Conservation (phyloP, 2,113 vertebrate genomes). For the Orientallactaga bullata region DNA sequence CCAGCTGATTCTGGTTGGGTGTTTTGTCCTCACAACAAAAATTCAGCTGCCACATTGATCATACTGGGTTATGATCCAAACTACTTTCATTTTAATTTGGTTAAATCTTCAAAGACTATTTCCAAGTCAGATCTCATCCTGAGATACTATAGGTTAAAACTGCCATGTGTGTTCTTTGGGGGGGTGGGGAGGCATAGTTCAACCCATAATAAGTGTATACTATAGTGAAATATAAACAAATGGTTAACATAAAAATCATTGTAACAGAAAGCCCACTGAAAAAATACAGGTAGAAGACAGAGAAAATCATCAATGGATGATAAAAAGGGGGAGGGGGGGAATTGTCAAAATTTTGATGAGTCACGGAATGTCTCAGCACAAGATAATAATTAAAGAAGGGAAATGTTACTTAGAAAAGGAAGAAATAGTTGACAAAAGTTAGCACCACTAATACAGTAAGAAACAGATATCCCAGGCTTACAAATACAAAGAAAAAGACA, state of each 20-base stretch:
- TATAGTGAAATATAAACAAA: background rate
- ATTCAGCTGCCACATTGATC: too few relatives aligned
- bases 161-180: background rate
- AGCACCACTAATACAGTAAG: background rate
- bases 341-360: background rate
- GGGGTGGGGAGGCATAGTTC: background rate
- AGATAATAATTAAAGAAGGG: background rate
- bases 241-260: conserved; percentile 22
- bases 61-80: too few relatives aligned
- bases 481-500: background rate
- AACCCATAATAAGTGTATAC: background rate
- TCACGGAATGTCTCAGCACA: background rate
- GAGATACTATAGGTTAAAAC: background rate
- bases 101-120: too few relatives aligned
- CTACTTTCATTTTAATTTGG: too few relatives aligned
- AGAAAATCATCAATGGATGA: conserved; percentile 3
- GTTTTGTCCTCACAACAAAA: too few relatives aligned
- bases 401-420: background rate
- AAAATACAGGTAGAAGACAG: background rate
- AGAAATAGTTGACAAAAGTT: background rate
- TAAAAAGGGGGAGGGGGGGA: background rate
- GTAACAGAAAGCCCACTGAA: background rate
- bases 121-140: background rate
- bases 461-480: background rate
- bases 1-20: too few relatives aligned